A percentile compares a stretch with the other conserved stretches of the same genome.
Conservation (phyloP, 2,113 vertebrate species). For the Marmota flaviventris region DNA sequence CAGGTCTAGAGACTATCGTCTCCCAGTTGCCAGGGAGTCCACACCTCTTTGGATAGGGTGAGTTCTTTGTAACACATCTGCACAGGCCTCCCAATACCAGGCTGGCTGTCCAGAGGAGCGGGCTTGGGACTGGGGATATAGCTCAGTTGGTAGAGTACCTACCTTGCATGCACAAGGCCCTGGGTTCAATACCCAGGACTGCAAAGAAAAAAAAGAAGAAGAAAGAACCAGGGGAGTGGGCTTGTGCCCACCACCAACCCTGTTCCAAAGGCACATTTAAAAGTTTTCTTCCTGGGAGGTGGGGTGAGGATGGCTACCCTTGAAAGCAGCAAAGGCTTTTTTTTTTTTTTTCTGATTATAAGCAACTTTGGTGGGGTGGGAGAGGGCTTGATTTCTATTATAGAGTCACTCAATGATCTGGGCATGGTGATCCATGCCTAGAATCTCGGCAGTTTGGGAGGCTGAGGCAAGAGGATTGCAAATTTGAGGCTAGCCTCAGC, state of each 20-base stretch:
- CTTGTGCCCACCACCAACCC: rapidly evolving
- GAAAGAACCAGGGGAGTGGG: not conserved
- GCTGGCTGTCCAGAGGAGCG: not conserved
- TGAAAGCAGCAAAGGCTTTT: not conserved
- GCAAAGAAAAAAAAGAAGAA: too few relatives aligned
- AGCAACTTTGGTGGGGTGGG: not conserved
- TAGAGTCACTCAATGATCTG: not conserved
- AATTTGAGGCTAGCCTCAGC: too few relatives aligned
- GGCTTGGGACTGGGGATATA: too few relatives aligned
- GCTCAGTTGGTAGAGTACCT: too few relatives aligned
- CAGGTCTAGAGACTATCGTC: not conserved
- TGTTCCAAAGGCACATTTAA: not conserved
- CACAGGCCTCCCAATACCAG: not conserved
- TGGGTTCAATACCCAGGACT: too few relatives aligned
- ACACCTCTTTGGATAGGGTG: not conserved
- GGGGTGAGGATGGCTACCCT: not conserved
- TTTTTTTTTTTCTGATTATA: not conserved
- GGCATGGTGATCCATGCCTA: too few relatives aligned
- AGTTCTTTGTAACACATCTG: not conserved
- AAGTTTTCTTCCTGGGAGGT: not conserved
- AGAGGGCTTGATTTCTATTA: not conserved
- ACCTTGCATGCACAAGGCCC: too few relatives aligned
- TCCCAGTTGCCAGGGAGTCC: not conserved
- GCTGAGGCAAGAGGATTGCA: too few relatives aligned
- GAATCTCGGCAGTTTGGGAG: too few relatives aligned